Evolutionary conservation across 2,888 invertebrate species (phyloP).

Genomic region (Megastigmus dorsalis): DNA sequence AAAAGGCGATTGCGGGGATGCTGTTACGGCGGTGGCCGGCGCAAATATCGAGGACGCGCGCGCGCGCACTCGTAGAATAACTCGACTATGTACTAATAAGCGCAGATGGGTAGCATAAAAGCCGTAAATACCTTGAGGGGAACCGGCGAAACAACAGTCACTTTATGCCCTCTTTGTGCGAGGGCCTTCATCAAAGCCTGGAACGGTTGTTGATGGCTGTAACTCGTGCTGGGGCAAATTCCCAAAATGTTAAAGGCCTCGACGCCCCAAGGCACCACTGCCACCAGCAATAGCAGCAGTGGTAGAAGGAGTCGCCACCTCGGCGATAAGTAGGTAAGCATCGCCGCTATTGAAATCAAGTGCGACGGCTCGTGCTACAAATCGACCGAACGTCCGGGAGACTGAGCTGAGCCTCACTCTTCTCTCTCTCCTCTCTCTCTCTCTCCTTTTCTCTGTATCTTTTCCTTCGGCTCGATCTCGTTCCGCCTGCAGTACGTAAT

Average conservation of each 20-base stretch:
- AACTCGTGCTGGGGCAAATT: constrained; percentile 68
- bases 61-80: constrained; percentile 42
- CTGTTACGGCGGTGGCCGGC: too few species aligned
- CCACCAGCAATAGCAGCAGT: constrained; percentile 3
- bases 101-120: constrained; percentile 2
- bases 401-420: not conserved
- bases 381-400: constrained; percentile 9
- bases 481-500: not conserved
- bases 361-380: constrained; percentile 28
- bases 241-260: constrained; percentile 65
- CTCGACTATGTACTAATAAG: constrained; percentile 48
- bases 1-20: constrained; percentile 11
- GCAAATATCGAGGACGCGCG: constrained; percentile 41
- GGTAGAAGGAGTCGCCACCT: too few species aligned
- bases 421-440: not conserved
- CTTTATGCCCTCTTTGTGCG: constrained; percentile 64
- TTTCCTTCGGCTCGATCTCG: not conserved
- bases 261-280: not conserved
- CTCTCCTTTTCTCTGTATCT: not conserved
- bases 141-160: constrained; percentile 67
- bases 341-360: constrained; percentile 36
- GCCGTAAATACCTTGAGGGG: constrained; percentile 65
- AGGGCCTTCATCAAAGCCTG: constrained; percentile 69
- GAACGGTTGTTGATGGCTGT: constrained; percentile 70
- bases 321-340: constrained; percentile 4